Evolutionary conservation across 2,113 vertebrate genomes (phyloP).

Genomic region (Indicator indicator): DNA sequence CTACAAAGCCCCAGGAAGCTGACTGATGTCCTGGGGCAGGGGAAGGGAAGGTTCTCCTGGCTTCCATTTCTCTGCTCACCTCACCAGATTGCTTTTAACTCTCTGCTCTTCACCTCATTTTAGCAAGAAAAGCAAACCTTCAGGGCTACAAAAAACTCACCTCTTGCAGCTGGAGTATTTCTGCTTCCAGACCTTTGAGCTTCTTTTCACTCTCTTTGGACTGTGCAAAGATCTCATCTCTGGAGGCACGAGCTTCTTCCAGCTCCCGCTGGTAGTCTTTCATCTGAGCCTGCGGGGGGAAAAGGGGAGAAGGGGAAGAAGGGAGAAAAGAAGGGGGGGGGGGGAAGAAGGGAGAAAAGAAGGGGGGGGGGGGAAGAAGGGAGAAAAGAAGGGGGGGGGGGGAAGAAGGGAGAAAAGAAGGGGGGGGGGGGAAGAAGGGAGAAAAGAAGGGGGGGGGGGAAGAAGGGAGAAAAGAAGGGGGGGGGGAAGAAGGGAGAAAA

Average conservation of each 20-base stretch:
- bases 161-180: constrained; percentile 96
- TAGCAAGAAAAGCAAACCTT: background rate
- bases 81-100: background rate
- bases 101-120: background rate
- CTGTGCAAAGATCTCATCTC: constrained; percentile 95
- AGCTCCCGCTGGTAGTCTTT: constrained; percentile 97
- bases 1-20: background rate
- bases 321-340: too few species aligned
- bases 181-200: constrained; percentile 92
- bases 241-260: constrained; percentile 92
- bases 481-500: background rate
- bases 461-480: too few species aligned
- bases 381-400: too few species aligned
- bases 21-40: background rate
- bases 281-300: constrained; percentile 87
- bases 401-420: too few species aligned
- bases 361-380: too few species aligned
- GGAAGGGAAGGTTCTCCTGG: background rate
- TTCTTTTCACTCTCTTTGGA: constrained; percentile 99
- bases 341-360: too few species aligned
- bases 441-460: too few species aligned
- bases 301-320: background rate
- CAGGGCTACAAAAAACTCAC: constrained; percentile 64
- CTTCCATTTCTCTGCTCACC: background rate
- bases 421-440: background rate